A percentile compares a stretch with the other conserved stretches of the same genome.
phyloP scores from a whole-genome alignment of 2,113 vertebrate genomes.

The Sinocyclocheilus maitianheensis region DNA sequence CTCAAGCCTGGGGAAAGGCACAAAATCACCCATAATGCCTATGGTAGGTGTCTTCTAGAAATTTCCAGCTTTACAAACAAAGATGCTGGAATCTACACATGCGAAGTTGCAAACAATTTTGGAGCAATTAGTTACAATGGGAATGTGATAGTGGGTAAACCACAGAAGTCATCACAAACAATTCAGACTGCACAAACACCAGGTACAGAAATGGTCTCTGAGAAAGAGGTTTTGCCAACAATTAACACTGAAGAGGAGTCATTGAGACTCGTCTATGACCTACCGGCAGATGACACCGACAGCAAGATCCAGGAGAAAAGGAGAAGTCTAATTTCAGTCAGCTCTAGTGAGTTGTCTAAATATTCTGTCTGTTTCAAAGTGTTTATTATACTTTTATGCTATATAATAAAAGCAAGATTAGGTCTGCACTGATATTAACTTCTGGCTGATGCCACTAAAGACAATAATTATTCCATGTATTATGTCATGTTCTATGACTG shows the following conservation, averaged over 20 bases:
- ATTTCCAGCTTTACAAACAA: slow-evolving; percentile 77
- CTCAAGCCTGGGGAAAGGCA: slow-evolving; percentile 76
- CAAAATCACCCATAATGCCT: slow-evolving; percentile 74
- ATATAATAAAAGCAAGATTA: background rate
- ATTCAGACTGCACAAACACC: background rate
- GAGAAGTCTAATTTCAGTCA: slow-evolving; percentile 67
- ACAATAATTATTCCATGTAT: background rate
- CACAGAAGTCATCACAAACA: slow-evolving; percentile 40
- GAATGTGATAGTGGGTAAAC: slow-evolving; percentile 73
- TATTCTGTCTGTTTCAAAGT: background rate
- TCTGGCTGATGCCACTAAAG: background rate
- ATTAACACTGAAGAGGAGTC: slow-evolving; percentile 67
- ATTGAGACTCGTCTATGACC: slow-evolving; percentile 70
- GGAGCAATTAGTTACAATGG: slow-evolving; percentile 85
- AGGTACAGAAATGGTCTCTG: slow-evolving; percentile 19
- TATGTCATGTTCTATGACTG: background rate
- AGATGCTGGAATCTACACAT: slow-evolving; percentile 87
- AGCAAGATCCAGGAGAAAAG: slow-evolving; percentile 62
- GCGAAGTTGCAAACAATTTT: slow-evolving; percentile 84
- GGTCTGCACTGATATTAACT: background rate
- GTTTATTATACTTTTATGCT: background rate
- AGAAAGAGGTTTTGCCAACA: slow-evolving; percentile 67
- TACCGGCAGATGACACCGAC: slow-evolving; percentile 65
- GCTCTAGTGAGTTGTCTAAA: slow-evolving; percentile 63
- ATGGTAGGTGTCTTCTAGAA: slow-evolving; percentile 82